A percentile compares a stretch with the other conserved stretches of the same genome.
These are phyloP conservation scores for Paradisaea rubra DNA, from an alignment of 2,113 vertebrate genomes.

Conservation along the genomic window DNA sequence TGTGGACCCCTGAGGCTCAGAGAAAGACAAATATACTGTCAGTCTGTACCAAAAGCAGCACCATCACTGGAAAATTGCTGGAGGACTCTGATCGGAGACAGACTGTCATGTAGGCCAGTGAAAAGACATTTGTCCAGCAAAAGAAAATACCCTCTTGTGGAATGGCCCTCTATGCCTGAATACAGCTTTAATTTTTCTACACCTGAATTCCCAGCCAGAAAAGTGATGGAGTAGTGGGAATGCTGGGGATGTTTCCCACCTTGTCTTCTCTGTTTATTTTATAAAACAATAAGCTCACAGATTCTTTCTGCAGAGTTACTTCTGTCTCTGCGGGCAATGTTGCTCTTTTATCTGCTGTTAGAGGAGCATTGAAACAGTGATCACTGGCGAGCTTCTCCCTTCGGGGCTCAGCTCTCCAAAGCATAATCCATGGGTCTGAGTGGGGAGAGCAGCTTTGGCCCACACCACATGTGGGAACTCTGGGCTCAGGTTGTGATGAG, in stretches of 20 bases:
- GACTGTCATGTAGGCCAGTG: not conserved
- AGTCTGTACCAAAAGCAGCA: not conserved
- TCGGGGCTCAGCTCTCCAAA: not conserved
- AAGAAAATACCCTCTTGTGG: not conserved
- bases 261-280: not conserved
- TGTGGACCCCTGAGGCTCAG: not conserved
- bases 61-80: not conserved
- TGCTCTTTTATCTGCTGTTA: not conserved
- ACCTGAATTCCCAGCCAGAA: not conserved
- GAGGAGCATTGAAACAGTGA: not conserved
- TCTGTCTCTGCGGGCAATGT: not conserved
- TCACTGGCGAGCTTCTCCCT: not conserved
- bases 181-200: not conserved
- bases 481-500: not conserved
- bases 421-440: not conserved
- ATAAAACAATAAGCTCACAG: not conserved
- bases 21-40: not conserved
- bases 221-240: not conserved
- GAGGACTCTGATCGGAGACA: not conserved
- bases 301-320: not conserved
- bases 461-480: fast-evolving
- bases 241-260: not conserved
- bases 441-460: not conserved
- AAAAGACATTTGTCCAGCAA: not conserved
- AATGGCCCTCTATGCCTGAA: not conserved